A percentile compares a stretch with the other conserved stretches of the same genome.
Conservation (phyloP, 1,140 invertebrate species). For the Palaemon carinicauda region DNA sequence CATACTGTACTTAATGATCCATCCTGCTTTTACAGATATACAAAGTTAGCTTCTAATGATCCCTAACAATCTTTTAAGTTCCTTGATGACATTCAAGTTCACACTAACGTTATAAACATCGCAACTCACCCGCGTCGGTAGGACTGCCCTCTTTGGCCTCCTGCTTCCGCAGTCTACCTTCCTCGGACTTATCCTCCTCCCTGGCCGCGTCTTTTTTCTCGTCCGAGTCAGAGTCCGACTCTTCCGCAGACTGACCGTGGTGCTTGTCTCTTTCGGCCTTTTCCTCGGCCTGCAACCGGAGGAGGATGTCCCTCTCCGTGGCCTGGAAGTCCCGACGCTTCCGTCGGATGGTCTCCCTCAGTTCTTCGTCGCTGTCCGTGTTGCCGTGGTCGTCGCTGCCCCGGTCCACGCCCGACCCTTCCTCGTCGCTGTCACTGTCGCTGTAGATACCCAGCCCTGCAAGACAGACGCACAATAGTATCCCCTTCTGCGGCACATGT, state of each 20-base stretch:
- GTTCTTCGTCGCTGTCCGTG: constrained; percentile 66
- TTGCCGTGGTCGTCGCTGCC: constrained; percentile 64
- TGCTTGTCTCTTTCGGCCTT: constrained; percentile 62
- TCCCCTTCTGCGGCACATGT: too few relatives aligned
- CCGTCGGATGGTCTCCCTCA: constrained; percentile 66
- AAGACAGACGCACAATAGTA: not conserved
- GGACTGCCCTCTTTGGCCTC: not conserved
- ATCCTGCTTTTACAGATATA: too few relatives aligned
- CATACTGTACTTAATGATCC: too few relatives aligned
- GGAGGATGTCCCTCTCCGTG: constrained; percentile 69
- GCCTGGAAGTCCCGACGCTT: constrained; percentile 68
- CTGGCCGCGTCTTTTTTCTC: constrained; percentile 10
- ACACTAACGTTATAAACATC: too few relatives aligned
- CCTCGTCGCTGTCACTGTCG: constrained; percentile 66
- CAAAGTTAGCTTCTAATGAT: too few relatives aligned
- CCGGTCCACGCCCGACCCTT: constrained; percentile 63
- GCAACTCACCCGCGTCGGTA: not conserved
- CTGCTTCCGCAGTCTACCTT: not conserved
- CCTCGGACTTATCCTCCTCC: not conserved
- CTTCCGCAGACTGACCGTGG: constrained; percentile 30
- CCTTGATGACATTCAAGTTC: too few relatives aligned
- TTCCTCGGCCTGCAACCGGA: constrained; percentile 66
- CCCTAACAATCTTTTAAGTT: too few relatives aligned
- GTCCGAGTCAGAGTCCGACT: not conserved
- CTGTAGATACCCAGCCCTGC: constrained; percentile 69